These are phyloP conservation scores for Apeira syringaria DNA, from an alignment of 2,888 invertebrate species.

Conservation along the genomic window DNA sequence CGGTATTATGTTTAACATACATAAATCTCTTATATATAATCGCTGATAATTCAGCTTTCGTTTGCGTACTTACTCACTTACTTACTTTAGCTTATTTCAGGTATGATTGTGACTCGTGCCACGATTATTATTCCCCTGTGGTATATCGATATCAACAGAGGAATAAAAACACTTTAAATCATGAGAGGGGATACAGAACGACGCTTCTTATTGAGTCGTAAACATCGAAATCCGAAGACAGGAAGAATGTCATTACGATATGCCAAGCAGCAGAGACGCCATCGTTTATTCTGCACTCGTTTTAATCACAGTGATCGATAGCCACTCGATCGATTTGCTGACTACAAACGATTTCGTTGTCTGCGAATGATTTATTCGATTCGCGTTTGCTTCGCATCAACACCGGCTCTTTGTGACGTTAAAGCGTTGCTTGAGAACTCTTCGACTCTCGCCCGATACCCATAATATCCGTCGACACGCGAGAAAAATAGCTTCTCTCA, in stretches of 20 bases:
- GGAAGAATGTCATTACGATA: slow-evolving; percentile 17
- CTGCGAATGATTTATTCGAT: slow-evolving; percentile 66
- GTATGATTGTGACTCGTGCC: no score
- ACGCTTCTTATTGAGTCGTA: slow-evolving; percentile 6
- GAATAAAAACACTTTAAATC: slow-evolving; percentile 11
- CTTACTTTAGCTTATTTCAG: no score
- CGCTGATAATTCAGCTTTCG: no score
- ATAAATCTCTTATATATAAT: no score
- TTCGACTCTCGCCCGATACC: slow-evolving; percentile 37
- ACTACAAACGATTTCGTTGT: slow-evolving; percentile 48
- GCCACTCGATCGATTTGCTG: slow-evolving; percentile 56
- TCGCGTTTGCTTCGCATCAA: slow-evolving; percentile 53
- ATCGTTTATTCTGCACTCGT: slow-evolving; percentile 35
- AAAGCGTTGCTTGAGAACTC: slow-evolving; percentile 48
- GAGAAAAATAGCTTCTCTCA: slow-evolving; percentile 61
- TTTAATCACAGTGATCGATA: slow-evolving; percentile 56
- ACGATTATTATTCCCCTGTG: no score
- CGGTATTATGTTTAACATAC: no score
- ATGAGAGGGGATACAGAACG: slow-evolving; percentile 5
- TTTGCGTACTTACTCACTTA: no score
- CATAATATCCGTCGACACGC: slow-evolving; percentile 49
- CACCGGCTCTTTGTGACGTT: slow-evolving; percentile 59
- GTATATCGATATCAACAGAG: no score
- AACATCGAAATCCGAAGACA: slow-evolving; percentile 9
- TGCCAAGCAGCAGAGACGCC: slow-evolving; percentile 30